Conservation (phyloP, 2,888 invertebrate species). For the Thumatha senex region DNA sequence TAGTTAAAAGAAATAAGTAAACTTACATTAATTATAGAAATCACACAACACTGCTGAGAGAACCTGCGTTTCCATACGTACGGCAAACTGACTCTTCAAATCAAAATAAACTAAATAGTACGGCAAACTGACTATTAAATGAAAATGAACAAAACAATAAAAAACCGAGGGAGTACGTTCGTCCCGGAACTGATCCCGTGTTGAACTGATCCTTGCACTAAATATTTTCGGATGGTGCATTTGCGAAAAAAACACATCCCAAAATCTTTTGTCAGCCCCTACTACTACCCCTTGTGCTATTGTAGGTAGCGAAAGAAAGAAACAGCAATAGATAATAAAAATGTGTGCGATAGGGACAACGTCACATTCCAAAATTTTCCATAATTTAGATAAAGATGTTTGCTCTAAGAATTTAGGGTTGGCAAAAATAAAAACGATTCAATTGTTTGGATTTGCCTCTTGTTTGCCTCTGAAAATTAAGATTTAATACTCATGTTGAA, state of each 20-base stretch:
- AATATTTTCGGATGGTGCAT: conserved; percentile 68
- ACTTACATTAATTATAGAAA: too few species aligned
- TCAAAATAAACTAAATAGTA: conserved; percentile 17
- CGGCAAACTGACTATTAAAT: background rate
- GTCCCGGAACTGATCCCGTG: conserved; percentile 13
- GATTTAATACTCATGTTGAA: too few species aligned
- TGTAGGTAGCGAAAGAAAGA: conserved; percentile 65
- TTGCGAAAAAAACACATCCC: conserved; percentile 80
- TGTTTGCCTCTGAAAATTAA: too few species aligned
- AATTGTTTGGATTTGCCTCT: conserved; percentile 1
- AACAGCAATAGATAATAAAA: conserved; percentile 45
- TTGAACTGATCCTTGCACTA: conserved; percentile 58
- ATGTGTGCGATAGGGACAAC: conserved; percentile 58
- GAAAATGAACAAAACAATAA: conserved; percentile 31
- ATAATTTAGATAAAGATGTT: conserved; percentile 82
- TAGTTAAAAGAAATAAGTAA: too few species aligned
- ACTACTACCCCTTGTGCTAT: conserved; percentile 69
- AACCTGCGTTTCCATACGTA: too few species aligned
- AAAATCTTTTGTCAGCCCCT: conserved; percentile 77
- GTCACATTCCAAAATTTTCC: conserved; percentile 82
- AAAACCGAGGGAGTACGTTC: conserved; percentile 27
- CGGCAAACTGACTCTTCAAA: background rate
- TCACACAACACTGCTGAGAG: too few species aligned
- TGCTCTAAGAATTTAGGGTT: conserved; percentile 77
- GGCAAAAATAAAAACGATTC: conserved; percentile 31